Base-by-base conservation (phyloP, 2,888 invertebrate genomes). In the Serrognathus titanus region DNA sequence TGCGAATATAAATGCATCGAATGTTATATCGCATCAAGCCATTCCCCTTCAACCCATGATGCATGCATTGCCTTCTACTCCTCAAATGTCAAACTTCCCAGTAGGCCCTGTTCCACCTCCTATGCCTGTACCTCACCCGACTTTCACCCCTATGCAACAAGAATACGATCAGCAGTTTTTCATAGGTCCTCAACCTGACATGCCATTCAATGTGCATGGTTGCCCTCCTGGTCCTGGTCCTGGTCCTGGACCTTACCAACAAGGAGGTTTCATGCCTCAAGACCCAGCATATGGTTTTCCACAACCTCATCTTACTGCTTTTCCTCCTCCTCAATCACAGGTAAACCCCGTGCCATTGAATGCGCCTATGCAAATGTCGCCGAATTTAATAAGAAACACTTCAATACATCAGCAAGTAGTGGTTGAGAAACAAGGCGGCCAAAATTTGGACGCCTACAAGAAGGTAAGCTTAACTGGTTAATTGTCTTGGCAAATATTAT, bases 131-230 rank as follows among this genome's bases (percentile, higher is more conserved):
- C 63, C 66, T 58, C 63, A 63, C 55, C 68, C 65, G 37, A 61
- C 63, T 57, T 69, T 66, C n/a, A n/a, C 51, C 13, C 48, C 45
- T 35, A 48, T 57, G 40, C 53, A 48, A 37, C 48, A 49, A 39
- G 67, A 61, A n/a, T 74, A 72, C 59, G 75, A 76, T 63, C 70
- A 70, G 49, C 70, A 64, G 53, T 75, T 72, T 60, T 75, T 76
- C 60, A 75, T 76, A 53, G 76, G 70, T 13, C 7, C 24, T 31
- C 65, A 64, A 11, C 54, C 62, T 4, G 46, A 50, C 31, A 54
- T 56, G 43, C 24, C 4, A 31, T 31, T 31, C 24, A 31, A 7
- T 31, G 6, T 31, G 24, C 24, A 31, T 3, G 24, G 24, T 31
- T 31, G 50, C 8, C 51, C 38, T 11, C 40, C 12, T 13, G 41